phyloP scores from a whole-genome alignment of 2,888 invertebrate species.

The Chymomyza procnemis region DNA sequence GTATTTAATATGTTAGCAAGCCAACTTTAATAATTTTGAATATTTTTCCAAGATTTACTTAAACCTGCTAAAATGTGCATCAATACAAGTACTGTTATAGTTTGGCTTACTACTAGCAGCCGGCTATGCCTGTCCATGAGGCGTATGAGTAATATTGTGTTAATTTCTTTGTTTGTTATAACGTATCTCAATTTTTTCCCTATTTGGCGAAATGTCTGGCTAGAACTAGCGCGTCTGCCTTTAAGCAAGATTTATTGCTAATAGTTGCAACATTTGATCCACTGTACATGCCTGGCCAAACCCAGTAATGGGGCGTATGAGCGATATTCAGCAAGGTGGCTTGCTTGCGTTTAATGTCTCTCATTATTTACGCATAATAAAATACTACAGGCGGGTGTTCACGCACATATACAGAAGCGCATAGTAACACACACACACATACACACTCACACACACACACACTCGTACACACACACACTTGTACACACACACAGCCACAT shows the following conservation, averaged over 20 bases:
- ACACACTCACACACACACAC: neutral
- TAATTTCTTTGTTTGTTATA: conserved; percentile 39
- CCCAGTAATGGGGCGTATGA: conserved; percentile 47
- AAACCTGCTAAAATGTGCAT: too few species aligned
- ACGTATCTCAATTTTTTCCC: conserved; percentile 57
- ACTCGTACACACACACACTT: neutral
- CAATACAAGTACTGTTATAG: too few species aligned
- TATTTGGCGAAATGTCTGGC: too few species aligned
- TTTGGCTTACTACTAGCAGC: too few species aligned
- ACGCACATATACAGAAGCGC: neutral
- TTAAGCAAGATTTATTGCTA: too few species aligned
- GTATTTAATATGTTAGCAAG: too few species aligned
- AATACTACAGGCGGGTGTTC: conserved; percentile 28
- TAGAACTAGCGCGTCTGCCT: too few species aligned
- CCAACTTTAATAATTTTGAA: too few species aligned
- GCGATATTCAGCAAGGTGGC: conserved; percentile 32
- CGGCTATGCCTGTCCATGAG: conserved; percentile 26
- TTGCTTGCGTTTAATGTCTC: conserved; percentile 50
- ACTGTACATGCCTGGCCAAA: conserved; percentile 5
- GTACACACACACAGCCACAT: neutral
- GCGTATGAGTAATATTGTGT: conserved; percentile 42
- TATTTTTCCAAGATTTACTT: too few species aligned
- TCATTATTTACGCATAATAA: conserved; percentile 60
- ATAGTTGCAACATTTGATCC: too few species aligned
- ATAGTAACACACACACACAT: neutral